Base-by-base conservation (phyloP, 2,888 invertebrate species). In the Smittia aterrima region DNA sequence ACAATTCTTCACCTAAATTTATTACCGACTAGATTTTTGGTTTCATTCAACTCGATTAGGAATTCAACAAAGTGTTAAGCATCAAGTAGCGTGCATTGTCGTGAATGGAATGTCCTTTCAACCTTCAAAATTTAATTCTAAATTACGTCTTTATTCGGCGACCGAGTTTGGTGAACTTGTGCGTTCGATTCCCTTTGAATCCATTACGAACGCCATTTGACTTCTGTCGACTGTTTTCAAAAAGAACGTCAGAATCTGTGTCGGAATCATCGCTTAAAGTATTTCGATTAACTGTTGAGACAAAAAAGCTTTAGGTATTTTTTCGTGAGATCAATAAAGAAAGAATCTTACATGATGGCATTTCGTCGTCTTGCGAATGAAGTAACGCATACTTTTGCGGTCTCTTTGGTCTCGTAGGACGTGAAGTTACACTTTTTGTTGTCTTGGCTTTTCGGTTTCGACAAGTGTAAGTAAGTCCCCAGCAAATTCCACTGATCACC, bases 221-320 rank as follows among this genome's bases (percentile, higher is more conserved):
- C 76, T 83, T 83, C 25, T 75, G 53, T 25, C 86, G 85, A 78
- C 89, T 90, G 76, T 85, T 86, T 81, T 93, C 93, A 80, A 93
- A 93, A 20, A 93, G 83, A 7, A 94, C 91, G 82, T 94, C 93
- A 0, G 93, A 93, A 78, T 94, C 93, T 0, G 92, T 92, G 77
- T 93, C 93, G 0, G 90, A 88, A 0, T 90, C 88, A 79, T 93
- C 93, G 0, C 92, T 88, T 72, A 87, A 89, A 74, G 89, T 84
- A 62, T 79, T 79, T 6, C 83, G 80, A 7, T 78, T 78, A 77
- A 81, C 83, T 79, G 58, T 76, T 75, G 66, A 24, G 6, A 71
- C 4, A 58, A 32, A 25, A 47, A 64, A n/a, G n/a, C n/a, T n/a
- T n/a, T n/a, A n/a, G n/a, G n/a, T n/a, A n/a, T n/a, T n/a, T n/a